A percentile compares a stretch with the other conserved stretches of the same genome.
Evolutionary conservation across 2,113 vertebrate species (phyloP).

Genomic region (Tychaedon coryphoeus): DNA sequence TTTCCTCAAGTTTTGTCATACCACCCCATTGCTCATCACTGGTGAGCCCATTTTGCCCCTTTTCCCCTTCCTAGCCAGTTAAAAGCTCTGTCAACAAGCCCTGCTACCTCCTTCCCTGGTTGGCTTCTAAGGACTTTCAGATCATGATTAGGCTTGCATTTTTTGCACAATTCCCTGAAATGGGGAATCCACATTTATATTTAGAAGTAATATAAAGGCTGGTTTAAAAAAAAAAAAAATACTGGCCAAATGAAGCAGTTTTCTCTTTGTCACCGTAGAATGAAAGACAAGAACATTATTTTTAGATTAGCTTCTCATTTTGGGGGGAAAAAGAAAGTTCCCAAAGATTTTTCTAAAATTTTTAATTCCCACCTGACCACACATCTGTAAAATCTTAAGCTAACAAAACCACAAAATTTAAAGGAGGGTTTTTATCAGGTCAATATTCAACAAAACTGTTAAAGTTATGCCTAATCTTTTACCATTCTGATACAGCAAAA

Average conservation of each 20-base stretch:
- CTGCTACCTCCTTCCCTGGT: too few species aligned
- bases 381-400: neutral
- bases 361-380: fast-evolving
- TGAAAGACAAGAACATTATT: neutral
- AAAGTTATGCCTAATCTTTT: neutral
- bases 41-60: neutral
- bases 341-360: neutral
- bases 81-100: neutral
- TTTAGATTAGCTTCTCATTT: neutral
- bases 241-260: neutral
- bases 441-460: neutral
- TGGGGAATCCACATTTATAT: neutral
- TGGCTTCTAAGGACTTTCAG: neutral
- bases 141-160: neutral
- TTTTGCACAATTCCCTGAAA: neutral
- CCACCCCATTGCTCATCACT: too few species aligned
- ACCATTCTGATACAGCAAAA: neutral
- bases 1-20: neutral
- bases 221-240: fast-evolving
- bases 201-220: neutral
- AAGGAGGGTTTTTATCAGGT: neutral
- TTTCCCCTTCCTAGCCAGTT: neutral
- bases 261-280: neutral
- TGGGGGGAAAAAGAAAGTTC: neutral
- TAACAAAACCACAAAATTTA: neutral